Conservation (phyloP, 2,888 invertebrate species). For the Lycia hirtaria region DNA sequence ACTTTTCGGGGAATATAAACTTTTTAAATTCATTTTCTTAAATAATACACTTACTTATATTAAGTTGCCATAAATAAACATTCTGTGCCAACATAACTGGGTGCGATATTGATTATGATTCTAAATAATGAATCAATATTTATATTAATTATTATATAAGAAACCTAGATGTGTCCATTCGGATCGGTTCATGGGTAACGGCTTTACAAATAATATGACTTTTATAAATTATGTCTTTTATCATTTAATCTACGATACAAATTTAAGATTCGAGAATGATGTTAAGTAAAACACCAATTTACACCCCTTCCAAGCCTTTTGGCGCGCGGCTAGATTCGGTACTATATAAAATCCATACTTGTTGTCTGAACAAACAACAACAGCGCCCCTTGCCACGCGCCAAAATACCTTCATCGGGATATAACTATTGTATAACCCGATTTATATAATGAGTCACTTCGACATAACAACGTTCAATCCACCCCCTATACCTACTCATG, state of each 20-base stretch:
- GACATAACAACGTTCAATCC: too few relatives aligned
- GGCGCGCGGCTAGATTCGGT: too few relatives aligned
- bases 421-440: not conserved
- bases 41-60: not conserved
- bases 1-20: not conserved
- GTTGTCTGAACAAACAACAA: too few relatives aligned
- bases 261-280: not conserved
- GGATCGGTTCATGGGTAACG: not conserved
- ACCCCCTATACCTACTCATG: too few relatives aligned
- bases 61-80: slow-evolving; percentile 21
- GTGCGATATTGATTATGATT: slow-evolving; percentile 1
- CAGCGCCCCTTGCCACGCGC: too few relatives aligned
- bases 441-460: not conserved
- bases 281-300: not conserved
- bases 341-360: too few relatives aligned
- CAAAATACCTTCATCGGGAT: too few relatives aligned
- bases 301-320: too few relatives aligned
- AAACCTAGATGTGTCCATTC: not conserved
- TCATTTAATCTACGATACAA: not conserved
- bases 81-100: slow-evolving; percentile 20
- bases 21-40: not conserved
- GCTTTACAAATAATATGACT: too few relatives aligned
- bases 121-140: not conserved
- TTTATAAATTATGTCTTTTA: slow-evolving; percentile 4
- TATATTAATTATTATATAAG: not conserved